Evolutionary conservation across 2,797 vertebrate genomes (phyloP).

Genomic region (Sebastiscus albofasciatus): DNA sequence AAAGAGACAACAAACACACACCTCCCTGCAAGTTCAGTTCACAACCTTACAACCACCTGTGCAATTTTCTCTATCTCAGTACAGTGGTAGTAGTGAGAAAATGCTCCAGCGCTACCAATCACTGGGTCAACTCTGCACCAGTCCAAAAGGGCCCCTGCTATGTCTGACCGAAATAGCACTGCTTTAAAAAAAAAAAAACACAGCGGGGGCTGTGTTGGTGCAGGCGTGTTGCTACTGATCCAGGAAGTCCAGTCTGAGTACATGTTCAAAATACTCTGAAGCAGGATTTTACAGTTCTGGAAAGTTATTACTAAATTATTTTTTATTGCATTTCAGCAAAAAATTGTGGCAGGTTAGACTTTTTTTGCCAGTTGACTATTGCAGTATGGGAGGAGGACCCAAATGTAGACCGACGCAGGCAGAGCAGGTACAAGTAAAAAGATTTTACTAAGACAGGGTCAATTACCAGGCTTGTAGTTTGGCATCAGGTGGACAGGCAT

Average conservation of each 20-base stretch:
- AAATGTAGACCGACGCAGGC: not conserved
- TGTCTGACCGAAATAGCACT: not conserved
- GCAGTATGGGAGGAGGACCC: not conserved
- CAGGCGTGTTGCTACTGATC: not conserved
- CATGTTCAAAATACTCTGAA: not conserved
- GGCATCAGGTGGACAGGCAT: not conserved
- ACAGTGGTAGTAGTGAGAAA: slow-evolving; percentile 25
- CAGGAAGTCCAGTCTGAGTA: not conserved
- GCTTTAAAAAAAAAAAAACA: not conserved
- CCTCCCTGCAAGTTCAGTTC: not conserved
- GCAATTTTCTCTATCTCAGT: slow-evolving; percentile 27
- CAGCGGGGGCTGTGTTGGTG: not conserved
- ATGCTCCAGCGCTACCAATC: slow-evolving; percentile 33
- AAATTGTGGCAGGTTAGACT: not conserved
- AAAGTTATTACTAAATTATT: not conserved
- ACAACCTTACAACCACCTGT: slow-evolving; percentile 31
- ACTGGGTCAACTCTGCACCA: slow-evolving; percentile 10
- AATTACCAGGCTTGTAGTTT: not conserved
- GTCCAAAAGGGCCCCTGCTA: slow-evolving; percentile 19
- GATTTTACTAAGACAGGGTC: too few relatives aligned
- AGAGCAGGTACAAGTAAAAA: not conserved
- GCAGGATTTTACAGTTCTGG: not conserved
- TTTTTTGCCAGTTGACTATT: not conserved
- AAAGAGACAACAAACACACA: slow-evolving; percentile 16
- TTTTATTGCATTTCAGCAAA: not conserved